phyloP scores from a whole-genome alignment of 92 coral and sea anemone genomes.

The Muricea muricata region DNA sequence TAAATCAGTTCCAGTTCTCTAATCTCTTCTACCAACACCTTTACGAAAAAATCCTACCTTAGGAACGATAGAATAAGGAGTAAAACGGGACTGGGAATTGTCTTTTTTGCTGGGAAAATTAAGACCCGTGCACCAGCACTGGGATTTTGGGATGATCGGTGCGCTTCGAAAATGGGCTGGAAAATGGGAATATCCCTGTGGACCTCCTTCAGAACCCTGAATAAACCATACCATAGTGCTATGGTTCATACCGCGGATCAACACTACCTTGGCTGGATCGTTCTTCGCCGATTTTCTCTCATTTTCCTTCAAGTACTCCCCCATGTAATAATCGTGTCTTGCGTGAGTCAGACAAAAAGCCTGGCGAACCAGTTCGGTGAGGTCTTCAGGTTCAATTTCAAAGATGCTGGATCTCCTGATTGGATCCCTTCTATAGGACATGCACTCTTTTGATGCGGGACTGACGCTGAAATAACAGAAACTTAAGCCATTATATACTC shows the following conservation, averaged over 20 bases:
- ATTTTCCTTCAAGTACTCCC: no score
- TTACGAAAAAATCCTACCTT: background rate
- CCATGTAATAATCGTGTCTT: slow-evolving; percentile 51
- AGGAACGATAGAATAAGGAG: no score
- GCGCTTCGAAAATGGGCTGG: no score
- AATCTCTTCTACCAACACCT: slow-evolving; percentile 82
- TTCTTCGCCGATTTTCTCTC: slow-evolving; percentile 11
- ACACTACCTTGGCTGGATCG: slow-evolving; percentile 68
- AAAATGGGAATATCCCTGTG: no score
- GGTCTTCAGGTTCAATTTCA: slow-evolving; percentile 62
- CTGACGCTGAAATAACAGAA: slow-evolving; percentile 19
- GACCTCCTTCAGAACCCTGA: no score
- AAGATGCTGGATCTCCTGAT: slow-evolving; percentile 59
- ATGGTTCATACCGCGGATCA: no score
- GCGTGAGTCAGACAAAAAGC: slow-evolving; percentile 70
- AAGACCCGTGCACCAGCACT: no score
- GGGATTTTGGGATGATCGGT: no score
- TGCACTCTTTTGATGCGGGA: slow-evolving; percentile 31
- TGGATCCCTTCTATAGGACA: slow-evolving; percentile 17
- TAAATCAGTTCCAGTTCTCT: slow-evolving; percentile 70
- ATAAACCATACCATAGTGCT: no score
- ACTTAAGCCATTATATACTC: no score
- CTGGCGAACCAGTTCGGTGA: slow-evolving; percentile 74
- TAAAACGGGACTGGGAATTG: no score
- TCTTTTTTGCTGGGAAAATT: no score